Evolutionary conservation across 1,140 invertebrate species (phyloP).

Genomic region (Ceratosolen fusciceps): DNA sequence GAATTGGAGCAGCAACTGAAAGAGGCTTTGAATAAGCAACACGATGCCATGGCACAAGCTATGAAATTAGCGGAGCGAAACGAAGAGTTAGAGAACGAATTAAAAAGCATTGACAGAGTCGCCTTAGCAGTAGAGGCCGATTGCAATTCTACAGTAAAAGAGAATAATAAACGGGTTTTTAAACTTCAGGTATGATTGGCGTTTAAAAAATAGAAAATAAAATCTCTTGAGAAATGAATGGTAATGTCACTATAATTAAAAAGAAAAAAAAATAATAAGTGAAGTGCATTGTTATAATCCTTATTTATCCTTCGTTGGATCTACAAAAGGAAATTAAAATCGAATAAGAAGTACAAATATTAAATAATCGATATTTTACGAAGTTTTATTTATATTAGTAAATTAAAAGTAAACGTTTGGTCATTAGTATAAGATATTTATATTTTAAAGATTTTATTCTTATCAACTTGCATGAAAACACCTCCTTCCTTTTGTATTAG

Average conservation of each 20-base stretch:
- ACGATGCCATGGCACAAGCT: slow-evolving; percentile 81
- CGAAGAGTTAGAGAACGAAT: slow-evolving; percentile 76
- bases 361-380: neutral
- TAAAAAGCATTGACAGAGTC: slow-evolving; percentile 78
- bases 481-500: too few species aligned
- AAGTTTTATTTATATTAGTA: neutral
- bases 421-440: too few species aligned
- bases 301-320: too few species aligned
- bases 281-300: too few species aligned
- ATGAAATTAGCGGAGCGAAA: slow-evolving; percentile 79
- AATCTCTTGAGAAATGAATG: neutral
- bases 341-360: neutral
- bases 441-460: too few species aligned
- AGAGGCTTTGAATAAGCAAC: slow-evolving; percentile 77
- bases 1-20: slow-evolving; percentile 75
- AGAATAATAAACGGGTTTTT: slow-evolving; percentile 64
- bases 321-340: neutral
- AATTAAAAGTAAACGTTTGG: slow-evolving; percentile 1
- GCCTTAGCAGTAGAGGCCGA: slow-evolving; percentile 79
- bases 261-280: neutral
- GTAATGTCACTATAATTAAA: neutral
- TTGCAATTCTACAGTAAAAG: slow-evolving; percentile 67
- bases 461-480: too few species aligned
- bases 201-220: slow-evolving; percentile 4
- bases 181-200: slow-evolving; percentile 63